Conservation (phyloP, 2,113 vertebrate species). For the Psophia crepitans region DNA sequence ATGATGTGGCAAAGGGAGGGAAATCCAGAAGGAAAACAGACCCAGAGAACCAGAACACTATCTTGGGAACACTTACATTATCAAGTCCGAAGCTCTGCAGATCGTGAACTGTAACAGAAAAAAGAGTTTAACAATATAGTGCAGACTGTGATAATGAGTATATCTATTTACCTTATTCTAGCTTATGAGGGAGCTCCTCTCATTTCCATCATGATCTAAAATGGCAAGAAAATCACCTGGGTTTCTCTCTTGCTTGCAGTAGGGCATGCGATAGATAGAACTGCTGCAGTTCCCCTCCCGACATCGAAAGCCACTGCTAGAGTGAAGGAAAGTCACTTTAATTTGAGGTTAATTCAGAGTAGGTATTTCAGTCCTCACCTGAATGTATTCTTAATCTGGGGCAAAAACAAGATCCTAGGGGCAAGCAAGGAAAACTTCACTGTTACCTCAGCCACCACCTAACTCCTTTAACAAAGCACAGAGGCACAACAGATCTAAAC, state of each 20-base stretch:
- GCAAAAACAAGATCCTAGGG: not conserved
- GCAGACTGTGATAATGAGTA: not conserved
- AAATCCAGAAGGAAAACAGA: not conserved
- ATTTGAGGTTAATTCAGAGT: not conserved
- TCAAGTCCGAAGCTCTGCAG: slow-evolving; percentile 97
- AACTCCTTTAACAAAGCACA: not conserved
- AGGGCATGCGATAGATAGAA: not conserved
- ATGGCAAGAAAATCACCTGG: not conserved
- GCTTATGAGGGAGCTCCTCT: not conserved
- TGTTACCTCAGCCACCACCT: not conserved
- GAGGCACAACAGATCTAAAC: not conserved
- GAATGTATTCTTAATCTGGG: not conserved
- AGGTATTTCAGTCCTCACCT: not conserved
- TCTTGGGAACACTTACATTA: slow-evolving; percentile 81
- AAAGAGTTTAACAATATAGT: not conserved
- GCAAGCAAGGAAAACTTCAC: not conserved
- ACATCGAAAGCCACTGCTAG: not conserved
- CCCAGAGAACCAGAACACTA: not conserved
- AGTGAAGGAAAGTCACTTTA: not conserved
- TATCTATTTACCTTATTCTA: not conserved
- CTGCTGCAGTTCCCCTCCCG: not conserved
- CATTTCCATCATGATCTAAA: not conserved
- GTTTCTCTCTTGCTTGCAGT: not conserved
- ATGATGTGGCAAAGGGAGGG: not conserved
- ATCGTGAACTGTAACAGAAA: slow-evolving; percentile 89